Percentiles rank a stretch among this genome's conserved stretches.
Evolutionary conservation across 2,113 vertebrate genomes (phyloP).

Genomic region (Triplophysa siluroides): DNA sequence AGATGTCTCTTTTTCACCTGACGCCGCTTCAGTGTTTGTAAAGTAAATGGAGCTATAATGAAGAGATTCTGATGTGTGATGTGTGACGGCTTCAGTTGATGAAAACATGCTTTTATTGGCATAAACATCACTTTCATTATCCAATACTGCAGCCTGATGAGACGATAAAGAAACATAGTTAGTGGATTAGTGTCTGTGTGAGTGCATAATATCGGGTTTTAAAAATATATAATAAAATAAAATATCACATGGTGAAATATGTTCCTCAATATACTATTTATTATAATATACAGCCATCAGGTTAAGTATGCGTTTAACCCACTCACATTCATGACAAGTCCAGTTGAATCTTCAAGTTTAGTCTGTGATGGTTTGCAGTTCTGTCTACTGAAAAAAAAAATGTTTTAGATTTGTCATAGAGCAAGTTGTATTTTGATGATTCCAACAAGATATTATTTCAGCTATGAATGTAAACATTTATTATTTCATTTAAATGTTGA

Average conservation of each 20-base stretch:
- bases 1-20: constrained; percentile 3
- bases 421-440: not conserved
- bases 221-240: too few relatives aligned
- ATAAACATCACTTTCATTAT: not conserved
- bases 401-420: not conserved
- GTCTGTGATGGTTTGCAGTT: not conserved
- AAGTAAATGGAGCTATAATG: constrained; percentile 39
- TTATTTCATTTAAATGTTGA: not conserved
- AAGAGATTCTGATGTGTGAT: constrained; percentile 18
- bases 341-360: not conserved
- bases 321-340: constrained; percentile 18
- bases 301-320: not conserved
- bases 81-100: not conserved
- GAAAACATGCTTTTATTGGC: not conserved
- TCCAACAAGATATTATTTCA: too few relatives aligned
- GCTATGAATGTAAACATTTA: too few relatives aligned
- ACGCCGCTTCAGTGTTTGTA: not conserved
- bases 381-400: constrained; percentile 14
- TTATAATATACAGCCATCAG: too few relatives aligned
- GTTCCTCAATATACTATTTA: too few relatives aligned
- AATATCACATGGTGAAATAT: too few relatives aligned
- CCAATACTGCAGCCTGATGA: not conserved
- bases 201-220: too few relatives aligned
- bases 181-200: not conserved
- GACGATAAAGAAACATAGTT: not conserved